Evolutionary conservation across 2,113 vertebrate species (phyloP), one percentile per base, ranked within the genome.

Genomic region (Thunnus maccoyii): DNA sequence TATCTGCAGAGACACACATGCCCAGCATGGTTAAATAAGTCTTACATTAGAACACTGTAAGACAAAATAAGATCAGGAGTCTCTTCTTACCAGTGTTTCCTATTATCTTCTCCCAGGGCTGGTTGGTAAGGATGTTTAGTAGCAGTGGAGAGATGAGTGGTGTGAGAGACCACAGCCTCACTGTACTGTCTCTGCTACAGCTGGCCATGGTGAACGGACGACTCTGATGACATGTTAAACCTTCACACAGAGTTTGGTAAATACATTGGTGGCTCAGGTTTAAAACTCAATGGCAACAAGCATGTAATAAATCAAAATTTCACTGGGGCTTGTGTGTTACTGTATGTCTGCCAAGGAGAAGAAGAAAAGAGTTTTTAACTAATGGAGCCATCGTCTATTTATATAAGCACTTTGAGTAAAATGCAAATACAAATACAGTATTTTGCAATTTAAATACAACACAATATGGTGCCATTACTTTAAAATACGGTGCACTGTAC

Each of bases 121-220:
- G 96, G 27, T 97, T 95, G 27, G 95, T 95, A 65, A 99, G 82
- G 72, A 99, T 95, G 88, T 95, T 96, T 66, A 99, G 96, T 80
- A 97, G 96, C 70, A 99, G 92, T n/a, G 96, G 96, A 2, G 95
- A 94, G 83, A 98, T 95, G 67, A 99, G 94, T 3, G 98, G 95
- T 0, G 96, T 94, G 82, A 99, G 86, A 3, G 98, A 99, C 98
- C 98, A 99, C 17, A 99, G 96, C 61, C 98, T 94, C 81, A 99
- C 98, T 3, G 98, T 99, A 13, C 98, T 99, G 90, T 99, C 98
- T 52, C 98, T 96, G 77, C 97, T 99, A 65, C 98, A 99, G 74
- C 97, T 99, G 1, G 98, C 98, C 97, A 99, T 96, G 10, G 97
- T 99, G 93, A 99, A 99, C 0, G 98, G 98, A 44, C 96, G 95